Evolutionary conservation across 1,140 invertebrate species (phyloP).

Genomic region (Ceratosolen solmsi): DNA sequence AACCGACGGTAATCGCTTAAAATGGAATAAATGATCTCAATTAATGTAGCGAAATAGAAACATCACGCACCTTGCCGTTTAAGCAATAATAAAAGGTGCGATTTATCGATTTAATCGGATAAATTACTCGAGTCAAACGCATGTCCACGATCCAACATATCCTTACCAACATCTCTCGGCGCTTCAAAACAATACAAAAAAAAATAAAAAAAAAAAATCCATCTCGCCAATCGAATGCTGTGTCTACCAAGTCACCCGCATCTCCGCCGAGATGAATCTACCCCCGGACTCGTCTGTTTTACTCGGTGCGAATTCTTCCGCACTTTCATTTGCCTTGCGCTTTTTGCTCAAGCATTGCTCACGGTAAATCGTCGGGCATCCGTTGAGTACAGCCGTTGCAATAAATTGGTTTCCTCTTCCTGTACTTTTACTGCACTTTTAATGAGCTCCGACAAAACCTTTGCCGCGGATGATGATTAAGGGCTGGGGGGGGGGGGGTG

Average conservation of each 20-base stretch:
- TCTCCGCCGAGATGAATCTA: slow-evolving; percentile 5
- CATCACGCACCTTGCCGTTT: background rate
- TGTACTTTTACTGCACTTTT: background rate
- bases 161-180: background rate
- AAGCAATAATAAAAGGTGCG: background rate
- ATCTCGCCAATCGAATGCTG: too few relatives aligned
- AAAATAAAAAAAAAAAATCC: too few relatives aligned
- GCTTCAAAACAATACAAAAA: background rate
- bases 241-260: too few relatives aligned
- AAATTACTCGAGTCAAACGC: background rate
- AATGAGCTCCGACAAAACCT: background rate
- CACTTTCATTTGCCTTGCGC: background rate
- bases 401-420: background rate
- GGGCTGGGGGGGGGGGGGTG: too few relatives aligned
- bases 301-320: background rate
- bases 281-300: slow-evolving; percentile 1
- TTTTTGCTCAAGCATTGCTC: background rate
- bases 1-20: too few relatives aligned
- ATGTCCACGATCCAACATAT: too few relatives aligned
- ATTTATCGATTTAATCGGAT: background rate
- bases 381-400: background rate
- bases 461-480: background rate
- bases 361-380: background rate
- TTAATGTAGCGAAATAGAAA: background rate
- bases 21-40: too few relatives aligned